phyloP scores from a whole-genome alignment of 2,113 vertebrate species.

The Fukomys damarensis region DNA sequence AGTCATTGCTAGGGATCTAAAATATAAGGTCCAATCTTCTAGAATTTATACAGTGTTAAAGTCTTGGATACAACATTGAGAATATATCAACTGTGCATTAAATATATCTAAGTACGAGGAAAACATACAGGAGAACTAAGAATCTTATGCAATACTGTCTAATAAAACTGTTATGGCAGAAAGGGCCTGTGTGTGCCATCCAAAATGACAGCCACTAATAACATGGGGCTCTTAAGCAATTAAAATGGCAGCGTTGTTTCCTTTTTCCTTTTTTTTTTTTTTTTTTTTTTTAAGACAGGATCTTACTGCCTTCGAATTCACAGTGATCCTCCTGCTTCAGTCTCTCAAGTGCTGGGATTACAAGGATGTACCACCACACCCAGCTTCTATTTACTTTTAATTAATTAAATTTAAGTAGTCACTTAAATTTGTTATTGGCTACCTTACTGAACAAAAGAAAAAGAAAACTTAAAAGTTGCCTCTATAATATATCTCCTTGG shows the following conservation, averaged over 20 bases:
- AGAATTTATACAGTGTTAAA: not conserved
- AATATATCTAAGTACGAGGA: not conserved
- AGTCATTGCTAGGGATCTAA: not conserved
- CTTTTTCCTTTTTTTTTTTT: too few species aligned
- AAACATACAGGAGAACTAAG: not conserved
- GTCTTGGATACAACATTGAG: not conserved
- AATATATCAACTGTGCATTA: not conserved
- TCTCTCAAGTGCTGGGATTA: not conserved
- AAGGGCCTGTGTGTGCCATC: not conserved
- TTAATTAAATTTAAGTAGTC: constrained; percentile 4
- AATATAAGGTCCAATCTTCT: not conserved
- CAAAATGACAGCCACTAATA: not conserved
- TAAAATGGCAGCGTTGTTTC: not conserved
- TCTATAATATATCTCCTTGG: not conserved
- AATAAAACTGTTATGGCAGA: not conserved
- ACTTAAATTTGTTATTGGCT: not conserved
- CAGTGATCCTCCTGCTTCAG: not conserved
- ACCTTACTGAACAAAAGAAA: not conserved
- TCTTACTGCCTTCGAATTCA: not conserved
- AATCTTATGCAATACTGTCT: not conserved
- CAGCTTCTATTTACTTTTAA: not conserved
- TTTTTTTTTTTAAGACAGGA: not conserved
- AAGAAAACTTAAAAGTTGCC: not conserved
- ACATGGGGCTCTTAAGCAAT: not conserved
- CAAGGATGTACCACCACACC: not conserved